Evolutionary conservation across 1,140 invertebrate species (phyloP).

Genomic region (Leucophenga varia): DNA sequence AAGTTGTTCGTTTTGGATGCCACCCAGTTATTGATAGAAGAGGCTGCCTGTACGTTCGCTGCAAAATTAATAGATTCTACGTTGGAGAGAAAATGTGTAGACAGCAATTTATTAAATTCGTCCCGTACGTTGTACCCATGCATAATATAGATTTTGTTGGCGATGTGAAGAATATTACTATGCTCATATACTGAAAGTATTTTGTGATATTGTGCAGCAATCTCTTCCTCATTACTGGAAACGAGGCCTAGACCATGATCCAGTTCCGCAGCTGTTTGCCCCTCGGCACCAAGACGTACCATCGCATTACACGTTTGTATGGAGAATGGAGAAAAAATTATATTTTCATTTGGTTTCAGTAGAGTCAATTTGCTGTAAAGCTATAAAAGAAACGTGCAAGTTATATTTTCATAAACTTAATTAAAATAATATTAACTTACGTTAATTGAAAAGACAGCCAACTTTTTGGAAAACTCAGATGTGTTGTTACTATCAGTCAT

Average conservation of each 20-base stretch:
- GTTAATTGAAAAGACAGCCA: conserved; percentile 31
- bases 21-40: conserved; percentile 64
- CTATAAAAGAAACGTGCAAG: too few species aligned
- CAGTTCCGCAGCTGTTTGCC: conserved; percentile 60
- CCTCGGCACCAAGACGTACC: conserved; percentile 60
- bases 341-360: conserved; percentile 53
- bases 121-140: conserved; percentile 21
- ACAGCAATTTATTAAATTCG: conserved; percentile 31
- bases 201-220: conserved; percentile 34
- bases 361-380: conserved; percentile 23
- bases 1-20: conserved; percentile 61
- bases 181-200: conserved; percentile 31
- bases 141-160: conserved; percentile 49
- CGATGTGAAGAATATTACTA: conserved; percentile 37
- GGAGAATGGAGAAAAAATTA: conserved; percentile 64
- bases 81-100: conserved; percentile 36
- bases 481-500: conserved; percentile 1
- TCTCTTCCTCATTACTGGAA: conserved; percentile 17
- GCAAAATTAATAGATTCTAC: conserved; percentile 58
- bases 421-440: too few species aligned
- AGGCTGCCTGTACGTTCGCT: conserved; percentile 37
- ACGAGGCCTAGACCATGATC: conserved; percentile 55
- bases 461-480: conserved; percentile 27
- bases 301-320: conserved; percentile 62
- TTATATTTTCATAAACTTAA: too few species aligned